phyloP scores from a whole-genome alignment of 2,888 invertebrate genomes.

The Trypoxylon attenuatum region DNA sequence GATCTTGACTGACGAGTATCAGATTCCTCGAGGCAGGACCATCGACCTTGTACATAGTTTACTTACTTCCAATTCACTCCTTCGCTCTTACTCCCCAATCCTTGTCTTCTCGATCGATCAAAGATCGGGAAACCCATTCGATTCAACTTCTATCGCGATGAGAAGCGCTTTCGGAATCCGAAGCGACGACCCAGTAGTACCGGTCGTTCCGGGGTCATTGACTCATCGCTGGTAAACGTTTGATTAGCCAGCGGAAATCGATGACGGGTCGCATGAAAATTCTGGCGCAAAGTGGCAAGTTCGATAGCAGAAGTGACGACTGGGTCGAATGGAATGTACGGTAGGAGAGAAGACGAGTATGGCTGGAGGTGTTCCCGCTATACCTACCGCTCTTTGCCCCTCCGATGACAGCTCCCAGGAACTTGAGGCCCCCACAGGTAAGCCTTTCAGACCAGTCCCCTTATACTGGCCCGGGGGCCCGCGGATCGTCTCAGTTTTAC shows the following conservation, averaged over 20 bases:
- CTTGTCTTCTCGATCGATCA: too few relatives aligned
- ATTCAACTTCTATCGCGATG: too few relatives aligned
- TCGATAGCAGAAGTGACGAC: not conserved
- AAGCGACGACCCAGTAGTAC: too few relatives aligned
- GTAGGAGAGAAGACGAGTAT: slow-evolving; percentile 1
- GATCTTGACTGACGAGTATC: slow-evolving; percentile 10
- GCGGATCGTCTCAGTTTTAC: not conserved
- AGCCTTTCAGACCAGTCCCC: not conserved
- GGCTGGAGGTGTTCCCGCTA: not conserved
- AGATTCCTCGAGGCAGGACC: not conserved
- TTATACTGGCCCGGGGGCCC: not conserved
- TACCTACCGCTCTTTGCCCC: not conserved
- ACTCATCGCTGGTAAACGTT: too few relatives aligned
- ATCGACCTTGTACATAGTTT: not conserved
- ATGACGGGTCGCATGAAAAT: too few relatives aligned
- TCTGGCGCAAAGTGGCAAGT: not conserved
- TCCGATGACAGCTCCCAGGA: not conserved
- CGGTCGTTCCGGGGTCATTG: too few relatives aligned
- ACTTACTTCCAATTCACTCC: not conserved
- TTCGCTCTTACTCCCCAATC: not conserved
- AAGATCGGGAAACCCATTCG: not conserved
- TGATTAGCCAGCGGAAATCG: too few relatives aligned
- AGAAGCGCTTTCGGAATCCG: too few relatives aligned
- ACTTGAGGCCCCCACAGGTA: not conserved
- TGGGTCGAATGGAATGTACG: not conserved